Evolutionary conservation across 2,113 vertebrate genomes (phyloP), one percentile per base, ranked within the genome.

Genomic region (Pogona vitticeps): DNA sequence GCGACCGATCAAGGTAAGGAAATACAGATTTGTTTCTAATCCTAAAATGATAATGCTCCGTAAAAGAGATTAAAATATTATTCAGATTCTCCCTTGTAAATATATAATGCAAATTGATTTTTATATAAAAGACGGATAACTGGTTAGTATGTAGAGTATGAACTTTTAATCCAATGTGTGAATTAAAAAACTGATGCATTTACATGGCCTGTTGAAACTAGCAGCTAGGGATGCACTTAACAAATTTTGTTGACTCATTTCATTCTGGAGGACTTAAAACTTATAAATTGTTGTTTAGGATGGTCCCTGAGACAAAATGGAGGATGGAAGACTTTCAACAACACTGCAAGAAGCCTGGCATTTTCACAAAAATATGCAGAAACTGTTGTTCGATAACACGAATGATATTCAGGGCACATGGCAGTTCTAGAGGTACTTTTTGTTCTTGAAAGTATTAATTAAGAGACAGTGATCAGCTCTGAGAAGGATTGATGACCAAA

Each of bases 371-470:
- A 94, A 91, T 97, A n/a, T 94, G 97, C 90, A 95, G 97, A 84
- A 97, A 97, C 93, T 98, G 97, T 96, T 97, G 97, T 90, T 93
- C 97, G 93, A 94, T 98, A 90, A 97, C 96, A 10, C 90, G 95
- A 86, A 93, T 98, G 93, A 92, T 97, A 91, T 94, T 96, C 90
- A 98, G 97, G 97, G 96, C 96, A 92, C 96, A 93, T 85, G 96
- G 97, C 52, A 94, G 89, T 65, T 91, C 94, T 65, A 96, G 96
- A 97, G 97, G 97, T 97, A 97, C 92, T 36, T 90, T 91, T 93
- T 61, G 31, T 75, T 91, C 73, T 68, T 93, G 58, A 91, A 89
- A 87, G 90, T 87, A 80, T 87, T 78, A 78, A 80, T 76, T 88
- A 91, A 90, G 91, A 90, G 83, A 85, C 83, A 90, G 88, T 58